Conservation (phyloP, 2,113 vertebrate genomes). For the Gymnorhina tibicen region DNA sequence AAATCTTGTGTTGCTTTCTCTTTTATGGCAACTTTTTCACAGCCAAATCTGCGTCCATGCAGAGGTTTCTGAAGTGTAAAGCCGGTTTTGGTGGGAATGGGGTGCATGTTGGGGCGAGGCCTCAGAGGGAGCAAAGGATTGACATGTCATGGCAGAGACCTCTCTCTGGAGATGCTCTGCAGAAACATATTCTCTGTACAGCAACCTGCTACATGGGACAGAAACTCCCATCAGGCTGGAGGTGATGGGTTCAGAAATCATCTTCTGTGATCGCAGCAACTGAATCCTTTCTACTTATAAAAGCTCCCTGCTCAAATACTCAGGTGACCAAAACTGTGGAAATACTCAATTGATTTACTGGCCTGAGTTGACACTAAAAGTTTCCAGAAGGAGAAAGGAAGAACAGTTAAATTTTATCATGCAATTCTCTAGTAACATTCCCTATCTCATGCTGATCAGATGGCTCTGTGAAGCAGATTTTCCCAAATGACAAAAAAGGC, state of each 20-base stretch:
- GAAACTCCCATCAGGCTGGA: neutral
- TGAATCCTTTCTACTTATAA: neutral
- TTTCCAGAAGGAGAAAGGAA: neutral
- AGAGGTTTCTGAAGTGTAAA: neutral
- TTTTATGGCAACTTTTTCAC: neutral
- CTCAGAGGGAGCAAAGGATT: neutral
- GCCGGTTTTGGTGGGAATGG: neutral
- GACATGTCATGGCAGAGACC: neutral
- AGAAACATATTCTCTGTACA: neutral
- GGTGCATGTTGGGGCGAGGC: fast-evolving
- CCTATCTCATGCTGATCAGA: neutral
- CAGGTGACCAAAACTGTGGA: neutral
- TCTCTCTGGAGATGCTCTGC: neutral
- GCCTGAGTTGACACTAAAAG: neutral
- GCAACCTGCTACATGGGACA: neutral
- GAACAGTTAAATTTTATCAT: neutral
- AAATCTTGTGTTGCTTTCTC: neutral
- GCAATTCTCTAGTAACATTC: neutral
- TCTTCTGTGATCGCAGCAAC: neutral
- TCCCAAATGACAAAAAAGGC: neutral
- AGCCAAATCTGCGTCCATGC: neutral
- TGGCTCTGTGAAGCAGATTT: neutral
- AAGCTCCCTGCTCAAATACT: neutral
- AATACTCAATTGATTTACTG: neutral
- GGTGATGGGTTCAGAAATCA: neutral